A percentile compares a stretch with the other conserved stretches of the same genome.
phyloP scores from a whole-genome alignment of 2,113 vertebrate genomes.

The Tor tambroides region DNA sequence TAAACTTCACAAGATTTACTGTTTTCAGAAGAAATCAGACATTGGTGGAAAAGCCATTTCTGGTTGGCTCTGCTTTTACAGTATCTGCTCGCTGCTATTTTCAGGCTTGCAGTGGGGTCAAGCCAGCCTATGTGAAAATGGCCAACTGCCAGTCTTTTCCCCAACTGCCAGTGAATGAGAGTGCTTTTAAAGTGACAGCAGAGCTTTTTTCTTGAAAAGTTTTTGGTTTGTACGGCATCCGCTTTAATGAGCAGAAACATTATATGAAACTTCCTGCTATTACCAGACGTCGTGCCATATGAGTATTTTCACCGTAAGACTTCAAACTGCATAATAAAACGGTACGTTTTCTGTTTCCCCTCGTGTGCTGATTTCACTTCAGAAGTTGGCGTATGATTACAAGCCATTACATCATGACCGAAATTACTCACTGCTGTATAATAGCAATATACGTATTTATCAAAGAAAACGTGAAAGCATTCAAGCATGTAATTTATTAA shows the following conservation, averaged over 20 bases:
- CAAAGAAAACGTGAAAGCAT: neutral
- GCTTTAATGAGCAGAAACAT: constrained; percentile 51
- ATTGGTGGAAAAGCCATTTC: constrained; percentile 88
- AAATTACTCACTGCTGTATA: constrained; percentile 12
- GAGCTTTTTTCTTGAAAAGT: constrained; percentile 48
- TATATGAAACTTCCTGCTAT: constrained; percentile 53
- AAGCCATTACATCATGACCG: constrained; percentile 7
- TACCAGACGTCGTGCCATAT: constrained; percentile 29
- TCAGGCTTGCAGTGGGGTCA: constrained; percentile 71
- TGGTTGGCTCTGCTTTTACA: constrained; percentile 63
- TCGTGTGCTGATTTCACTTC: constrained; percentile 18
- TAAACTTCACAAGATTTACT: constrained; percentile 93
- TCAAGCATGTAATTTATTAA: constrained; percentile 23
- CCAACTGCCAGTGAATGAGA: constrained; percentile 64
- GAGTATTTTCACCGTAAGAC: constrained; percentile 41
- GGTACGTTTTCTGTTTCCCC: neutral
- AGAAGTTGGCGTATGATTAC: constrained; percentile 20
- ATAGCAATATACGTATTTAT: neutral
- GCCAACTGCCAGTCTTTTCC: constrained; percentile 70
- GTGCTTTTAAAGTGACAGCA: constrained; percentile 67
- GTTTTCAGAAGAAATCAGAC: constrained; percentile 83
- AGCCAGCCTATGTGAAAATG: constrained; percentile 74
- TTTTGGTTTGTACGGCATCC: constrained; percentile 24
- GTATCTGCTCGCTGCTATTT: constrained; percentile 74
- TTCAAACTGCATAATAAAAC: constrained; percentile 20